These are phyloP conservation scores for Leucozona laternaria DNA, from an alignment of 2,888 invertebrate genomes.

Conservation along the genomic window DNA sequence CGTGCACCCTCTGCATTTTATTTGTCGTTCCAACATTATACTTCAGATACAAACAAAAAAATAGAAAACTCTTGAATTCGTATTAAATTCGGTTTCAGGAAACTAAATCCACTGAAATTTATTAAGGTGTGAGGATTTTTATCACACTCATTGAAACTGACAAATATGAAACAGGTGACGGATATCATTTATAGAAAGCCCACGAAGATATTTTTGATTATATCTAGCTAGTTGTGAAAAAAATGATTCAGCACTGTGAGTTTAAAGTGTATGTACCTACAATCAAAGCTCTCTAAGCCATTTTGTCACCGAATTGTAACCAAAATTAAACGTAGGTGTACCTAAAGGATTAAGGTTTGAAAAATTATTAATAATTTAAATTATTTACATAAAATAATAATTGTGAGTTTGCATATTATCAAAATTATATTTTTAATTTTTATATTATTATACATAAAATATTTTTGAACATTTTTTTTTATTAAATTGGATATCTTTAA, in stretches of 20 bases:
- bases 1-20: background rate
- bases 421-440: no score
- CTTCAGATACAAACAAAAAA: background rate
- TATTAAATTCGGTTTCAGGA: slow-evolving; percentile 2
- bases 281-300: background rate
- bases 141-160: slow-evolving; percentile 63
- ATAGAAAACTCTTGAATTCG: slow-evolving; percentile 24
- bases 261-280: background rate
- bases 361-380: no score
- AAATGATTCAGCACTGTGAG: background rate
- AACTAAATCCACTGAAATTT: slow-evolving; percentile 66
- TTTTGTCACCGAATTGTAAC: no score
- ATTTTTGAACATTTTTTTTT: no score
- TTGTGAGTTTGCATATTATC: no score
- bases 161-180: slow-evolving; percentile 75
- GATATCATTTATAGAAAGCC: slow-evolving; percentile 46
- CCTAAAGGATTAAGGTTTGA: no score
- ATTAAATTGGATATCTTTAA: no score
- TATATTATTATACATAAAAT: no score
- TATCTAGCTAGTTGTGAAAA: slow-evolving; percentile 29
- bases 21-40: background rate
- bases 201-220: slow-evolving; percentile 34
- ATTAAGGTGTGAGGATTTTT: slow-evolving; percentile 63
- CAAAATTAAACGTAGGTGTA: no score
- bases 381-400: no score